Conservation (phyloP, 1,140 invertebrate species). For the Dreissena polymorpha region DNA sequence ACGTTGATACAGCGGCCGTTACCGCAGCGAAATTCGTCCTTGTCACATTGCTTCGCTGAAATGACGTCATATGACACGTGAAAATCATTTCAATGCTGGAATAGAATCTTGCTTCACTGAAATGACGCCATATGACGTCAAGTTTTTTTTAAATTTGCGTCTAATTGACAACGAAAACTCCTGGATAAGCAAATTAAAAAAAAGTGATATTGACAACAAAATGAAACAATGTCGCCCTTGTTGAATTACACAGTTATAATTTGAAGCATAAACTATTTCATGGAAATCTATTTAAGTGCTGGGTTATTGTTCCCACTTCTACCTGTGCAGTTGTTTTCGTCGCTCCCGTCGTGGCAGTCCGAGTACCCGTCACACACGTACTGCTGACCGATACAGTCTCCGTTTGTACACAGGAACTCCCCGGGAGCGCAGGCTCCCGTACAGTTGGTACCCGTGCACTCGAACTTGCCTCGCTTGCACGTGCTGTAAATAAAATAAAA, state of each 20-base stretch:
- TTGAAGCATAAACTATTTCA: too few species aligned
- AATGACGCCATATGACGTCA: not conserved
- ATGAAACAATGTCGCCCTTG: too few species aligned
- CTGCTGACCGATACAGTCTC: slow-evolving; percentile 52
- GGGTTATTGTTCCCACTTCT: too few species aligned
- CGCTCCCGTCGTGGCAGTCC: slow-evolving; percentile 66
- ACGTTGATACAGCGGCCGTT: slow-evolving; percentile 51
- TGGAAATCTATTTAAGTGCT: too few species aligned
- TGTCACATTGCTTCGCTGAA: slow-evolving; percentile 41
- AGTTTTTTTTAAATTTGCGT: too few species aligned
- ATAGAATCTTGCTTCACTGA: slow-evolving; percentile 36
- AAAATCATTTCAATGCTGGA: too few species aligned
- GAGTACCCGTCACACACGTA: slow-evolving; percentile 60
- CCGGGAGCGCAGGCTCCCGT: slow-evolving; percentile 47
- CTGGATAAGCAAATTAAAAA: too few species aligned
- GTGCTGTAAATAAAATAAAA: slow-evolving; percentile 54
- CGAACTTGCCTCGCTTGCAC: slow-evolving; percentile 57
- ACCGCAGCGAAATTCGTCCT: slow-evolving; percentile 51
- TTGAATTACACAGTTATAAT: too few species aligned
- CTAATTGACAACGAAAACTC: too few species aligned
- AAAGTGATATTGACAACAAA: too few species aligned
- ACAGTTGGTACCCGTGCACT: slow-evolving; percentile 58
- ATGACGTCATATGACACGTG: not conserved
- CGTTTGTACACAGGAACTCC: slow-evolving; percentile 57
- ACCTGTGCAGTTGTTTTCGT: slow-evolving; percentile 64